These are phyloP conservation scores for Maniola jurtina DNA, from an alignment of 1,140 invertebrate species.

Conservation along the genomic window DNA sequence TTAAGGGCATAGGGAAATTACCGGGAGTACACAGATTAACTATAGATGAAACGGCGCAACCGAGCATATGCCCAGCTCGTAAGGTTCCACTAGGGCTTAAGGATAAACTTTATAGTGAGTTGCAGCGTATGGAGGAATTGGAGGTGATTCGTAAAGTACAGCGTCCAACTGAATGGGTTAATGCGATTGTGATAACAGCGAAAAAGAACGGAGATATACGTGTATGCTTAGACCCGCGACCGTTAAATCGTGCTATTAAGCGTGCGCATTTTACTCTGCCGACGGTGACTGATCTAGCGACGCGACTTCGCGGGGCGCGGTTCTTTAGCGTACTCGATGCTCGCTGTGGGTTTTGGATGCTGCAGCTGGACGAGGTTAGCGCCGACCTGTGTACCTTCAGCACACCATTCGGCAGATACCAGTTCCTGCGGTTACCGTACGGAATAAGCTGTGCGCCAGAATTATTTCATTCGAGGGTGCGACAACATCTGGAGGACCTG, in stretches of 20 bases:
- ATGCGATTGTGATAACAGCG: constrained; percentile 19
- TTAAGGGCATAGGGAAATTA: neutral
- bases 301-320: constrained; percentile 19
- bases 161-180: neutral
- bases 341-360: constrained; percentile 32
- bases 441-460: constrained; percentile 37
- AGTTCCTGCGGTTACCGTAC: constrained; percentile 36
- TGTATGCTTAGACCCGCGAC: constrained; percentile 33
- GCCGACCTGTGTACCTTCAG: constrained; percentile 36
- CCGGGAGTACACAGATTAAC: neutral
- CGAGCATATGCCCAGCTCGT: neutral
- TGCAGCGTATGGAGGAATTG: neutral
- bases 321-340: constrained; percentile 32
- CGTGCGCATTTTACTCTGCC: constrained; percentile 35
- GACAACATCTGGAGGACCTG: constrained; percentile 19
- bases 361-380: constrained; percentile 24
- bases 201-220: constrained; percentile 31
- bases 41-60: neutral
- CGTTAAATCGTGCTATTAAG: constrained; percentile 27
- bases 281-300: constrained; percentile 33
- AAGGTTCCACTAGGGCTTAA: neutral
- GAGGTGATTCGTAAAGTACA: neutral
- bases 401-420: constrained; percentile 35
- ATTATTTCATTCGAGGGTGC: constrained; percentile 33
- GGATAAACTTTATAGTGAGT: neutral